Evolutionary conservation across 37 sponge, comb jelly and placozoan genomes (phyloP).

Genomic region (Dysidea cf. avara): DNA sequence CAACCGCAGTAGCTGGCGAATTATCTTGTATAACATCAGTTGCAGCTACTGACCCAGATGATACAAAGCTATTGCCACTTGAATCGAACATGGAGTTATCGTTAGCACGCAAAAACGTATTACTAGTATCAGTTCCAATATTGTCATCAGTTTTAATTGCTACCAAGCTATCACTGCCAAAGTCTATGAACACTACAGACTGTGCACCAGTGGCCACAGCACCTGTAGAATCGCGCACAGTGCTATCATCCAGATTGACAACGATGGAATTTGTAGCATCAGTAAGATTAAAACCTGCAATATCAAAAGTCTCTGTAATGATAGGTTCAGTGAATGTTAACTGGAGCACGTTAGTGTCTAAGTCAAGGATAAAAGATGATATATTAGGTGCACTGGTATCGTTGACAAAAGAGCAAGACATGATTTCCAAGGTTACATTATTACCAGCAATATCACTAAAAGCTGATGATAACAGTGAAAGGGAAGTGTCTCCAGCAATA

Average conservation of each 20-base stretch:
- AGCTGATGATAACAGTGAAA: constrained; percentile 13
- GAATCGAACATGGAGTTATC: constrained; percentile 44
- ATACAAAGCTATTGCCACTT: constrained; percentile 12
- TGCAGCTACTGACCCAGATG: background rate
- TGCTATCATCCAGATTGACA: constrained; percentile 7
- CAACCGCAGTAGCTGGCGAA: constrained; percentile 28
- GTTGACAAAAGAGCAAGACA: constrained; percentile 11
- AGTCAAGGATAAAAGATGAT: constrained; percentile 55
- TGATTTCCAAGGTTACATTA: constrained; percentile 10
- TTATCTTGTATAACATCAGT: constrained; percentile 33
- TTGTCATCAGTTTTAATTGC: constrained; percentile 57
- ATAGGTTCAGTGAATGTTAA: constrained; percentile 91
- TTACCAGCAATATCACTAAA: constrained; percentile 44
- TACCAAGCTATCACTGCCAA: constrained; percentile 38
- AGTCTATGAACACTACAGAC: constrained; percentile 13
- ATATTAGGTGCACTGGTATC: constrained; percentile 69
- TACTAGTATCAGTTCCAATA: constrained; percentile 40
- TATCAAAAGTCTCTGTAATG: constrained; percentile 14
- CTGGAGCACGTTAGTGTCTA: constrained; percentile 54
- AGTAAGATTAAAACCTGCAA: constrained; percentile 34
- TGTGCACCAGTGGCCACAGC: constrained; percentile 10
- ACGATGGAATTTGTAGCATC: constrained; percentile 19
- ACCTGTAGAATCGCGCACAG: constrained; percentile 9
- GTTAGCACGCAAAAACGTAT: constrained; percentile 41
- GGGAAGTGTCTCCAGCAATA: constrained; percentile 23